Conservation (phyloP, 2,888 invertebrate species). For the Cosmia trapezina region DNA sequence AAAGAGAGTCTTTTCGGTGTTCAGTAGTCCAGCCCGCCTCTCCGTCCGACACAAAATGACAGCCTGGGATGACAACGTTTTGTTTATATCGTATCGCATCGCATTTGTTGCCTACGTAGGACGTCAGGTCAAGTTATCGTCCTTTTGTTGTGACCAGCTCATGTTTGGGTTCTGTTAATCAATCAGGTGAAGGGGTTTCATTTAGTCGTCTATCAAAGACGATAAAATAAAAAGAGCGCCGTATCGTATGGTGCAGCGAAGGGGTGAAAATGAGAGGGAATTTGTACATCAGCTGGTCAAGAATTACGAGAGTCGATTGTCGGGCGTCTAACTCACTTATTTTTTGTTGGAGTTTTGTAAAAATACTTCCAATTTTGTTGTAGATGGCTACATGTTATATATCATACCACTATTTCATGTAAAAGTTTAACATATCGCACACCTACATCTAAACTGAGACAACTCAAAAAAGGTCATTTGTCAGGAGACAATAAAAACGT, state of each 20-base stretch:
- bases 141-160: conserved; percentile 55
- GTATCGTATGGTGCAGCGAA: conserved; percentile 35
- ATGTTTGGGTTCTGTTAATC: conserved; percentile 64
- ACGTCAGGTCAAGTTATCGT: conserved; percentile 1
- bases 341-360: background rate
- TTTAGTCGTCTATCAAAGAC: conserved; percentile 48
- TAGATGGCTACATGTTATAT: background rate
- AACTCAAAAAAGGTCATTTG: no score
- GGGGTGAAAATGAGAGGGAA: conserved; percentile 42
- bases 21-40: background rate
- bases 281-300: conserved; percentile 21
- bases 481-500: no score
- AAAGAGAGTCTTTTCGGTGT: background rate
- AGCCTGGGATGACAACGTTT: background rate
- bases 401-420: background rate
- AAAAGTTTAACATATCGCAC: background rate
- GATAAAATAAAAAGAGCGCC: conserved; percentile 47
- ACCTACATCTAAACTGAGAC: no score
- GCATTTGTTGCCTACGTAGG: background rate
- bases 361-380: background rate
- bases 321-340: background rate
- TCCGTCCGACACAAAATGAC: background rate
- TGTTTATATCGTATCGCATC: conserved; percentile 5
- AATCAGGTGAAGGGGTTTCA: conserved; percentile 64
- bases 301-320: background rate